Evolutionary conservation across 1,140 invertebrate genomes (phyloP), one percentile per base, ranked within the genome.

Genomic region (Lasioglossum albipes): DNA sequence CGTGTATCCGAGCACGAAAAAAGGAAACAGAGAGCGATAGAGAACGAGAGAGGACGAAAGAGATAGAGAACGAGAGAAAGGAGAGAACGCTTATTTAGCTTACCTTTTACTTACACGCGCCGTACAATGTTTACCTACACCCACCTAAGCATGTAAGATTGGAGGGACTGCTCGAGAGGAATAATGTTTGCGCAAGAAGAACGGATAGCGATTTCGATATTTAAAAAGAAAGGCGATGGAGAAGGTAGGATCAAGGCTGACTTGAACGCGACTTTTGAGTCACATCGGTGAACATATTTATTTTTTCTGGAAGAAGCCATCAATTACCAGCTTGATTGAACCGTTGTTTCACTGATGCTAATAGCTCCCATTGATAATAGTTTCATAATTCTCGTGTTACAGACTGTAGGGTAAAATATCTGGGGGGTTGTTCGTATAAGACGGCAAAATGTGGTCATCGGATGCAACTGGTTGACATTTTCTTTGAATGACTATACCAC

Each of bases 111-210:
- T 91, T 87, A 91, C 87, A 86, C 86, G 77, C 84, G 87, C 82
- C 87, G 87, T 91, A 91, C 89, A 91, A 89, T 92, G 88, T 92
- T 92, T 91, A 88, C 88, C 87, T 91, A 91, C 89, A 90, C 85
- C 87, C 87, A 89, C 84, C 84, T 84, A 83, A 91, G 87, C 87
- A 90, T 89, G 89, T 89, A 90, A 88, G 88, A 86, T 86, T 82
- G 84, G 77, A 87, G 82, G 84, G 84, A 86, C 76, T 18, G 87
- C 78, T 86, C 72, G 83, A 89, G 86, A 83, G 83, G 81, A 85
- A 87, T 84, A 86, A 88, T 85, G 72, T 88, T 87, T 85, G 74
- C 81, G 66, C 52, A 88, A 82, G 85, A 84, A 49, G 70, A 82
- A 86, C 83, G 79, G 81, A n/a, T 82, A 71, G 64, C 69, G 80